Base-by-base conservation (phyloP, 2,797 vertebrate species). In the Phataginus tetradactyla region DNA sequence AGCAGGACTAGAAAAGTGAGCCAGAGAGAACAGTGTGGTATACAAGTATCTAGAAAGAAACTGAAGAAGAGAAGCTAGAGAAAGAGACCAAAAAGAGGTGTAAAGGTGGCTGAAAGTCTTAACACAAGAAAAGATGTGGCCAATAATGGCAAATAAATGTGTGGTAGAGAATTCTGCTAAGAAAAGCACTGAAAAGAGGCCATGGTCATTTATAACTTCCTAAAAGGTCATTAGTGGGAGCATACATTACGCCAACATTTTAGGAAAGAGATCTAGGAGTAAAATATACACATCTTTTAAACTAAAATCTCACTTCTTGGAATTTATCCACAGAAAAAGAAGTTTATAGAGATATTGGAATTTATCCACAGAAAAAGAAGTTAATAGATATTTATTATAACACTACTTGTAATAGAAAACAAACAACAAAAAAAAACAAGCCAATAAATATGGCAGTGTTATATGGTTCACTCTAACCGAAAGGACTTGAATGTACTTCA, bases 311-410 rank as follows among this genome's bases (percentile, higher is more conserved):
- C 21, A 42, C 63, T 45, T 91, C 59, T 89, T 89, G 27, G 51
- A 92, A 79, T 83, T 78, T 93, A 93, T 23, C 53, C 3, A 53
- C 25, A 92, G 39, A 78, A 93, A 45, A 29, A 81, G 86, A 96
- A 88, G 20, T 39, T 81, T n/a, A 29, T 45, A 49, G 21, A 93
- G 29, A 63, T 75, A 84, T 89, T 89, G 27, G 51, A 92, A 79
- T 83, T 78, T 93, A 93, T 23, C 53, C 3, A 53, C 25, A 92
- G 39, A 78, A 93, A 45, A 29, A 81, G 86, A 96, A 88, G 20
- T 39, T 81, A 29, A 29, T 45, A 49, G 45, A 66, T 69, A 87
- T 64, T 79, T 66, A 71, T 34, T 85, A 13, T 68, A 68, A 64
- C 20, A 57, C 39, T 93, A 39, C 64, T 17, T 63, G 63, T 84